Evolutionary conservation across 2,797 vertebrate genomes (phyloP).

Genomic region (Okamejei kenojei): DNA sequence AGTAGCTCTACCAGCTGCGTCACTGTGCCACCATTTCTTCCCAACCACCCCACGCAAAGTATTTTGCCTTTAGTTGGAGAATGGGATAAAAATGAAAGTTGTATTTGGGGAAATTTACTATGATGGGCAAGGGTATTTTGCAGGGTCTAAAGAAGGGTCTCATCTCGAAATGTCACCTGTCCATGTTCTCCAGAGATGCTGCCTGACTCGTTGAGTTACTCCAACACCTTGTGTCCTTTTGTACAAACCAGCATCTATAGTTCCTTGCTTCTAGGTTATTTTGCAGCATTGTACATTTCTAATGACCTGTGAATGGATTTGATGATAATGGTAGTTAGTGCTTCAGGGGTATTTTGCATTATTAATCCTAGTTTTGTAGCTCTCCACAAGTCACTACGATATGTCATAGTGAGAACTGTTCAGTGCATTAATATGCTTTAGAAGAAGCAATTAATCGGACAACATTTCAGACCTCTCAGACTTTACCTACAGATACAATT

Average conservation of each 20-base stretch:
- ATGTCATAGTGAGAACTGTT: not conserved
- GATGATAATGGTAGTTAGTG: not conserved
- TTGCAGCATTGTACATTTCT: not conserved
- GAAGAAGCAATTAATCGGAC: not conserved
- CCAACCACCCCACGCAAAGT: not conserved
- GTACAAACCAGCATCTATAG: no score
- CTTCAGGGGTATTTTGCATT: not conserved
- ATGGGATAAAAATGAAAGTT: not conserved
- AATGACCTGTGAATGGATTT: not conserved
- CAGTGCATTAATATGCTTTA: not conserved
- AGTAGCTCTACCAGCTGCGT: no score
- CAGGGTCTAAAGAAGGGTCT: no score
- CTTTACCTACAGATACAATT: not conserved
- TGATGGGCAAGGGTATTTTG: not conserved
- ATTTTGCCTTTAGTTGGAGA: not conserved
- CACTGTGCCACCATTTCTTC: no score
- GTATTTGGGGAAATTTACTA: not conserved
- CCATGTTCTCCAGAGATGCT: no score
- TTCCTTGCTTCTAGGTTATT: not conserved
- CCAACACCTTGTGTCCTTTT: no score
- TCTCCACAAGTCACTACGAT: not conserved
- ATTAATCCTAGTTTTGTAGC: not conserved
- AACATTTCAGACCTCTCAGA: not conserved
- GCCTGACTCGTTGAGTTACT: no score
- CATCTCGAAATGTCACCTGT: no score